Evolutionary conservation across 2,888 invertebrate species (phyloP).

Genomic region (Scaptodrosophila latifasciaeformis): DNA sequence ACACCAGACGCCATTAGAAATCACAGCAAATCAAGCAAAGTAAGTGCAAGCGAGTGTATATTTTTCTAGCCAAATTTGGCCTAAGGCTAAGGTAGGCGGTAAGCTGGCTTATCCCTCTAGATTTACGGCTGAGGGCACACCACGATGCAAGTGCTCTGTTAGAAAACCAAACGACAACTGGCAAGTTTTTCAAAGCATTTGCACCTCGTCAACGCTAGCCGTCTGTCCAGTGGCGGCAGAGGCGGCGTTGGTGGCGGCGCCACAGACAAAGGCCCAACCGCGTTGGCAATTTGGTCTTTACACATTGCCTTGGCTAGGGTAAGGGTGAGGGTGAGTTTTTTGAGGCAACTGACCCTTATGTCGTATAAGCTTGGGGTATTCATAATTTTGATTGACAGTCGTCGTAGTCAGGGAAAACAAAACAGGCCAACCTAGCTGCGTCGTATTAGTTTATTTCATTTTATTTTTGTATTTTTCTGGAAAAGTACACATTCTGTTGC

Average conservation of each 20-base stretch:
- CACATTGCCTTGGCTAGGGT: neutral
- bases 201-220: constrained; percentile 37
- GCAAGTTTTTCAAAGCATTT: constrained; percentile 40
- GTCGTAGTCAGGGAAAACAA: constrained; percentile 22
- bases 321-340: constrained; percentile 14
- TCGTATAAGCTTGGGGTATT: constrained; percentile 33
- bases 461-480: neutral
- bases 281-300: constrained; percentile 1
- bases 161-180: constrained; percentile 63
- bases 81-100: neutral
- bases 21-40: neutral
- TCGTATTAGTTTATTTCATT: constrained; percentile 16
- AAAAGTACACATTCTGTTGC: constrained; percentile 10
- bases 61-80: constrained; percentile 5
- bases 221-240: too few relatives aligned
- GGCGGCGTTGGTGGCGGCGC: neutral
- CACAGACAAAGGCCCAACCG: constrained; percentile 3
- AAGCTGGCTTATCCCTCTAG: neutral
- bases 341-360: constrained; percentile 36
- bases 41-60: too few relatives aligned
- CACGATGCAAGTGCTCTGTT: constrained; percentile 36
- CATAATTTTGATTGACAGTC: constrained; percentile 67
- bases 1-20: constrained; percentile 66
- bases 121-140: neutral
- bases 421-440: constrained; percentile 3